Evolutionary conservation across 2,888 invertebrate species (phyloP), one percentile per base, ranked within the genome.

Genomic region (Onthophagus sagittarius): DNA sequence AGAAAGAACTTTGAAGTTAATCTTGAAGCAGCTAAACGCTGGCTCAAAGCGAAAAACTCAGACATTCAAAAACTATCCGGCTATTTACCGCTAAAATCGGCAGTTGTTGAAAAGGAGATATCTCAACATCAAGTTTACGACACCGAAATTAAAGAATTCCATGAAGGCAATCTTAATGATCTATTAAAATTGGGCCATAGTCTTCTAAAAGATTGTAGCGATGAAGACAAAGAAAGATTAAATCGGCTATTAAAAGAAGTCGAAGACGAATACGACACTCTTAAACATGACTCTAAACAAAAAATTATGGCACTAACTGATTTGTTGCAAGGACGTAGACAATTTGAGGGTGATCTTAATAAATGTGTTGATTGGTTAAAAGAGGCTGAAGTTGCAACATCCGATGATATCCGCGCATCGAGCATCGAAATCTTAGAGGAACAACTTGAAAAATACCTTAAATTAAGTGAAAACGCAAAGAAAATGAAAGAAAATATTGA

Each of bases 321-420:
- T 85, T 87, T 94, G 9, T 85, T 95, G 9, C 91, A 93, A 83
- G 92, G 92, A 11, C 89, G 97, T 75, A 93, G 91, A 80, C 89
- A 92, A 69, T 95, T 96, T 79, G 97, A 98, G 85, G 89, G 89
- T 64, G 93, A 94, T 75, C 88, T 94, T 69, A 92, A 93, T 73
- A 92, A 92, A 80, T 92, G 95, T 82, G 91, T 93, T 77, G 91
- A 93, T 79, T 98, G 97, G 97, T 87, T 97, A 62, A 93, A 94
- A 78, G 94, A 97, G 86, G 95, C 95, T 32, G 96, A 97, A 84
- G 93, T 94, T 0, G 93, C 94, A 2, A 92, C 94, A 0, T 92
- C 93, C 7, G 90, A 93, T 39, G 95, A 96, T 81, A 87, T 96
- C 2, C 89, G 94, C 64, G 90, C 93, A 15, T 91, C 94, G 0